phyloP scores from a whole-genome alignment of 2,797 vertebrate species.

The Acropternis orthonyx region DNA sequence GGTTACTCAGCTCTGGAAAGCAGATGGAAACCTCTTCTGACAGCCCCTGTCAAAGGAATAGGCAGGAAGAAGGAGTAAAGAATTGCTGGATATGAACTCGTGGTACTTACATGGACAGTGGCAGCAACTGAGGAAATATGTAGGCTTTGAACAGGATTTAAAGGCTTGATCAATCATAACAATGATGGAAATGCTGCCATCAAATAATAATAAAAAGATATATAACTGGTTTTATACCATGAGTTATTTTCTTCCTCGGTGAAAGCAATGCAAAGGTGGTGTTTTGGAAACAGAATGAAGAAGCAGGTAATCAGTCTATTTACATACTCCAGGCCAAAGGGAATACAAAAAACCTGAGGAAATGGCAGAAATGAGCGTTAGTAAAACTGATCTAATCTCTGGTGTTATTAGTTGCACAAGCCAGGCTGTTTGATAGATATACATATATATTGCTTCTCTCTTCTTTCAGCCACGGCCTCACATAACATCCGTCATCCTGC shows the following conservation, averaged over 20 bases:
- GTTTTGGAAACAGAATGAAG: not conserved
- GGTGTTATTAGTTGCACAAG: slow-evolving; percentile 35
- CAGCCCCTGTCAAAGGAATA: slow-evolving; percentile 68
- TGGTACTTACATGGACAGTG: slow-evolving; percentile 8
- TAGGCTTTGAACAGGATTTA: not conserved
- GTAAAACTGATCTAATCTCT: slow-evolving; percentile 58
- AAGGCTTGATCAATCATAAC: slow-evolving; percentile 16
- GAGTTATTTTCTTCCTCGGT: not conserved
- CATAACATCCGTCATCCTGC: not conserved
- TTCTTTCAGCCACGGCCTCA: not conserved
- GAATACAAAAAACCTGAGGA: not conserved
- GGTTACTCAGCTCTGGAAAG: slow-evolving; percentile 58
- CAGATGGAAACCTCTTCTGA: slow-evolving; percentile 70
- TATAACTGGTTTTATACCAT: not conserved
- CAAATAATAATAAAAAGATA: slow-evolving; percentile 46
- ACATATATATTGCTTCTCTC: slow-evolving; percentile 40
- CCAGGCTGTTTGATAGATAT: slow-evolving; percentile 36
- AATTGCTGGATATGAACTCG: slow-evolving; percentile 48
- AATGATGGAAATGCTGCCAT: slow-evolving; percentile 49
- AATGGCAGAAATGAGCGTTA: slow-evolving; percentile 13
- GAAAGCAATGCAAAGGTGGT: not conserved
- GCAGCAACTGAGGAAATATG: slow-evolving; percentile 17
- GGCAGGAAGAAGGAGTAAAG: slow-evolving; percentile 34
- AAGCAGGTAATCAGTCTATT: slow-evolving; percentile 47
- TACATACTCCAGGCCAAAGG: slow-evolving; percentile 29